These are phyloP conservation scores for Sceloporus undulatus DNA, from an alignment of 2,113 vertebrate genomes.

Conservation along the genomic window DNA sequence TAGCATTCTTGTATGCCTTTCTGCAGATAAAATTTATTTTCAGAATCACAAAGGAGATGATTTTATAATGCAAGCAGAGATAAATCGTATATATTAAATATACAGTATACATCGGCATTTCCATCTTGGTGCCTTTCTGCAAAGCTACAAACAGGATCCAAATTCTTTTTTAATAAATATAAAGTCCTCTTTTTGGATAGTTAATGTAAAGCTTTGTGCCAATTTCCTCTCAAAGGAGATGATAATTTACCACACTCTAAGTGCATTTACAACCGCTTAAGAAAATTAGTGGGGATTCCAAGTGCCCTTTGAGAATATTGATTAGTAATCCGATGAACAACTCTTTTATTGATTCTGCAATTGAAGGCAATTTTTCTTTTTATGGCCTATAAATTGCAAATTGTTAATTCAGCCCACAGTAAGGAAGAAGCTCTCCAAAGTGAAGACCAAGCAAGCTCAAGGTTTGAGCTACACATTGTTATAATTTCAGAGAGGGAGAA, in stretches of 20 bases:
- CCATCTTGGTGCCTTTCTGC: not conserved
- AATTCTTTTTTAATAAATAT: not conserved
- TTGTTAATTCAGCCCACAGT: constrained; percentile 10
- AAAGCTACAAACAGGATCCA: not conserved
- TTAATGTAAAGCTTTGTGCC: constrained; percentile 1
- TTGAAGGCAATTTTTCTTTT: constrained; percentile 32
- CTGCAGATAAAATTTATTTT: not conserved
- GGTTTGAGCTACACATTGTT: not conserved
- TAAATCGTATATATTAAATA: not conserved
- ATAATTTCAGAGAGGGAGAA: not conserved
- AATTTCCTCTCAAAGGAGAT: constrained; percentile 21
- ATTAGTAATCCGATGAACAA: constrained; percentile 36
- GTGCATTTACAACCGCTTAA: constrained; percentile 32
- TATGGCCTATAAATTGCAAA: constrained; percentile 28
- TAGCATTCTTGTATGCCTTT: not conserved
- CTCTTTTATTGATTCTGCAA: constrained; percentile 34
- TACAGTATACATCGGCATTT: not conserved
- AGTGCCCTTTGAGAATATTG: constrained; percentile 35
- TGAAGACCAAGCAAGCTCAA: not conserved
- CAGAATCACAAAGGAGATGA: not conserved
- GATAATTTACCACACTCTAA: constrained; percentile 33
- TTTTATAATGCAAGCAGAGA: constrained; percentile 2
- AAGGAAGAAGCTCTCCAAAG: not conserved
- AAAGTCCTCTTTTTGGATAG: not conserved
- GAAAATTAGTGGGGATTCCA: constrained; percentile 35